Evolutionary conservation across 2,113 vertebrate genomes (phyloP).

Genomic region (Heloderma charlesbogerti): DNA sequence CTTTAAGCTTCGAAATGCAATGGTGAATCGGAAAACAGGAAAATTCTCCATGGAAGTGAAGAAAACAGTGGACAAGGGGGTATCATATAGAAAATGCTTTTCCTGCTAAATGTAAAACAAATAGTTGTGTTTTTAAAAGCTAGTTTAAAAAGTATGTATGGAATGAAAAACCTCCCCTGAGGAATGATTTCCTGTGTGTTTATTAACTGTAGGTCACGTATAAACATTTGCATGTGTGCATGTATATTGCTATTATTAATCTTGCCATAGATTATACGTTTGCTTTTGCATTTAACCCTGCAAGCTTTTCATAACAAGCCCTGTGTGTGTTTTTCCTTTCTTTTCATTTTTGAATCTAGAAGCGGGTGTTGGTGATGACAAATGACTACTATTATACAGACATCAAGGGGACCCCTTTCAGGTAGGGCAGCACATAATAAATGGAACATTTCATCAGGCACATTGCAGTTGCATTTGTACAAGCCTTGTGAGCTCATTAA

Average conservation of each 20-base stretch:
- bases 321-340: constrained; percentile 69
- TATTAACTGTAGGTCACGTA: constrained; percentile 65
- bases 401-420: constrained; percentile 98
- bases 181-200: constrained; percentile 65
- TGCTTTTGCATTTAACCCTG: constrained; percentile 49
- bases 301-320: constrained; percentile 62
- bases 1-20: constrained; percentile 92
- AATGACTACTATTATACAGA: constrained; percentile 99
- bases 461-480: constrained; percentile 72
- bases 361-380: constrained; percentile 96
- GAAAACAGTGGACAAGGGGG: constrained; percentile 99
- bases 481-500: constrained; percentile 74
- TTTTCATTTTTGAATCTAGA: constrained; percentile 84
- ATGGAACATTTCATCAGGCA: constrained; percentile 73
- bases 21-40: constrained; percentile 98
- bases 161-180: constrained; percentile 50
- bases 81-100: constrained; percentile 77
- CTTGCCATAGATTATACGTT: constrained; percentile 62
- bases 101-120: constrained; percentile 64
- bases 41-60: constrained; percentile 98
- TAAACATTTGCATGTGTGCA: neutral
- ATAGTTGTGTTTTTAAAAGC: constrained; percentile 46
- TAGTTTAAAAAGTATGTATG: constrained; percentile 60
- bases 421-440: constrained; percentile 84
- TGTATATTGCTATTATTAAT: constrained; percentile 45